Conservation (phyloP, 2,888 invertebrate species). For the Apamea sordens region DNA sequence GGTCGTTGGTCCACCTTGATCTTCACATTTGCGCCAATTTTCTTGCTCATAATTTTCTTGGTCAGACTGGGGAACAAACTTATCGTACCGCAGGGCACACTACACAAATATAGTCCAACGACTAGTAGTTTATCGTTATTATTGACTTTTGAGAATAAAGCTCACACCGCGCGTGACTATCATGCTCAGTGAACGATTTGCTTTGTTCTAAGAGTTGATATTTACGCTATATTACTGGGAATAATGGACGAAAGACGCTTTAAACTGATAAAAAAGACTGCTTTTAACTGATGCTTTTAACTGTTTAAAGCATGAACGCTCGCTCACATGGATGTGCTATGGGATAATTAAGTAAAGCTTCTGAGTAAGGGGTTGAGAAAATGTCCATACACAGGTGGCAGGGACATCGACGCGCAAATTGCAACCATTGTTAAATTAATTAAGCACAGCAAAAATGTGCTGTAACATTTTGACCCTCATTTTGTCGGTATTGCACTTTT, state of each 20-base stretch:
- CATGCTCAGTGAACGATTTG: constrained; percentile 15
- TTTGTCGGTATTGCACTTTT: too few relatives aligned
- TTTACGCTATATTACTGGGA: background rate
- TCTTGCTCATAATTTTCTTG: background rate
- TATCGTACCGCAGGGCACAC: background rate
- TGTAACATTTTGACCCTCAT: too few relatives aligned
- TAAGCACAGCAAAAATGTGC: too few relatives aligned
- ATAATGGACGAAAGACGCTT: background rate
- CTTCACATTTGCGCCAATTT: too few relatives aligned
- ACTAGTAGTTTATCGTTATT: background rate
- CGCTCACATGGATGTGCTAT: too few relatives aligned
- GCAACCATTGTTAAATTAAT: background rate
- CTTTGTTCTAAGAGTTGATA: background rate
- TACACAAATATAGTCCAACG: background rate
- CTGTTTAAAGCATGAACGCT: too few relatives aligned
- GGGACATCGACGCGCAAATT: background rate
- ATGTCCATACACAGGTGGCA: background rate
- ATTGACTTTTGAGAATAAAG: constrained; percentile 14
- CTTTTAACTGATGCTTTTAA: too few relatives aligned
- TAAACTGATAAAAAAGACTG: too few relatives aligned
- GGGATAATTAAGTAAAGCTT: background rate
- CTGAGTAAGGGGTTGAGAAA: background rate
- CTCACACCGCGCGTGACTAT: constrained; percentile 16
- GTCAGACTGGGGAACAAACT: too few relatives aligned
- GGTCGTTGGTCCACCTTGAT: too few relatives aligned